phyloP scores from a whole-genome alignment of 2,888 invertebrate genomes.

The Drosophila kuntzei region DNA sequence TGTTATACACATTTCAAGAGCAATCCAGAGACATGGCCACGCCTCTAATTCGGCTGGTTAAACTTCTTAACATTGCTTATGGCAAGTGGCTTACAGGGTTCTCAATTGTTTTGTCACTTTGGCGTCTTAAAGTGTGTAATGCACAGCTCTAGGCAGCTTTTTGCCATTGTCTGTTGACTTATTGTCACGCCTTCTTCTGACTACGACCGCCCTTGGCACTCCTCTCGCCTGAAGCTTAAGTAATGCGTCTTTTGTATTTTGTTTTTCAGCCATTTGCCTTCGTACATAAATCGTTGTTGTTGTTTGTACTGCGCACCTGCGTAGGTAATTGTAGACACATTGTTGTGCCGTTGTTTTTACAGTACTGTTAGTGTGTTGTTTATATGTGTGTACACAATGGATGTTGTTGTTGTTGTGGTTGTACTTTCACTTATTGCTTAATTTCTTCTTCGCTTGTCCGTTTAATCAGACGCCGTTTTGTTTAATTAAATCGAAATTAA shows the following conservation, averaged over 20 bases:
- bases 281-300: slow-evolving; percentile 41
- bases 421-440: slow-evolving; percentile 25
- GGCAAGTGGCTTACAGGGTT: slow-evolving; percentile 61
- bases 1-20: slow-evolving; percentile 19
- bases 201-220: background rate
- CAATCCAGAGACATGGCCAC: slow-evolving; percentile 30
- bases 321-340: slow-evolving; percentile 60
- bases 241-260: slow-evolving; percentile 58
- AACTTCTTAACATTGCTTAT: slow-evolving; percentile 33
- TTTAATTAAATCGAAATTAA: slow-evolving; percentile 69
- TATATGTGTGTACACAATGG: slow-evolving; percentile 7
- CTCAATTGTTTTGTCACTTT: slow-evolving; percentile 50
- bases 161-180: slow-evolving; percentile 51
- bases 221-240: slow-evolving; percentile 38
- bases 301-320: slow-evolving; percentile 63
- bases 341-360: slow-evolving; percentile 38
- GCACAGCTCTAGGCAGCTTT: slow-evolving; percentile 30
- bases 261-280: slow-evolving; percentile 36
- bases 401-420: slow-evolving; percentile 29
- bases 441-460: slow-evolving; percentile 12
- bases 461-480: slow-evolving; percentile 29
- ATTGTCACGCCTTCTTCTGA: slow-evolving; percentile 33
- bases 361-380: slow-evolving; percentile 31
- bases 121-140: slow-evolving; percentile 41
- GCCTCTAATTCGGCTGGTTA: slow-evolving; percentile 25